These are phyloP conservation scores for Diaprepes abbreviatus DNA, from an alignment of 2,888 invertebrate genomes.

Conservation along the genomic window DNA sequence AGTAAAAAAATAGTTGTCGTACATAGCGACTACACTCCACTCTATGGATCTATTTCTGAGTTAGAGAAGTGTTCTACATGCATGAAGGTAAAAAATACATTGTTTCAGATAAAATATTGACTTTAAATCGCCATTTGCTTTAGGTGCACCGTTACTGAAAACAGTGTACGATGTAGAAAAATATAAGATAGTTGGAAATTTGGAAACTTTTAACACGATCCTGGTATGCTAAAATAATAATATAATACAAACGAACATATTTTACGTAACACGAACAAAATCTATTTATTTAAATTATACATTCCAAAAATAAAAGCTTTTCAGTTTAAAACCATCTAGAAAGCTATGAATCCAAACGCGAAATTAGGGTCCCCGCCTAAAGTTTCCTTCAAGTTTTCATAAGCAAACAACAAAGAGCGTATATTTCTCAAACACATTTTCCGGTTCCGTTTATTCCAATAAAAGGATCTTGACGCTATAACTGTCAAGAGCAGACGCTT, in stretches of 20 bases:
- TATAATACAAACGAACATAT: background rate
- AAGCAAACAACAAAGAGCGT: constrained; percentile 49
- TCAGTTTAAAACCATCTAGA: constrained; percentile 27
- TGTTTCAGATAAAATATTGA: too few species aligned
- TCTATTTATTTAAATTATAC: constrained; percentile 3
- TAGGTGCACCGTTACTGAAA: too few species aligned
- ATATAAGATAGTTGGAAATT: too few species aligned
- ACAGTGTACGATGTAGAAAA: too few species aligned
- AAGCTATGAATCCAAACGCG: constrained; percentile 25
- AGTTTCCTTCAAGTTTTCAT: constrained; percentile 47
- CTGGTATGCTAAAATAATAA: background rate
- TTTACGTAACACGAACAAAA: background rate
- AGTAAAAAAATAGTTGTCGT: too few species aligned
- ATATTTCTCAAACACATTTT: constrained; percentile 50
- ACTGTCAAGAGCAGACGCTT: constrained; percentile 47
- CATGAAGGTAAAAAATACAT: too few species aligned
- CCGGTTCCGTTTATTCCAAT: constrained; percentile 48
- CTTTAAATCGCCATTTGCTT: too few species aligned
- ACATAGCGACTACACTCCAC: too few species aligned
- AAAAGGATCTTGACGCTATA: constrained; percentile 48
- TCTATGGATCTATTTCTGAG: too few species aligned
- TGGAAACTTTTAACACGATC: background rate
- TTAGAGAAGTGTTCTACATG: too few species aligned
- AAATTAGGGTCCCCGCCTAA: constrained; percentile 38
- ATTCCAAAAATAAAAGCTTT: constrained; percentile 19